A percentile compares a stretch with the other conserved stretches of the same genome.
Conservation (phyloP, 2,888 invertebrate genomes). For the Drosophila pegasa region DNA sequence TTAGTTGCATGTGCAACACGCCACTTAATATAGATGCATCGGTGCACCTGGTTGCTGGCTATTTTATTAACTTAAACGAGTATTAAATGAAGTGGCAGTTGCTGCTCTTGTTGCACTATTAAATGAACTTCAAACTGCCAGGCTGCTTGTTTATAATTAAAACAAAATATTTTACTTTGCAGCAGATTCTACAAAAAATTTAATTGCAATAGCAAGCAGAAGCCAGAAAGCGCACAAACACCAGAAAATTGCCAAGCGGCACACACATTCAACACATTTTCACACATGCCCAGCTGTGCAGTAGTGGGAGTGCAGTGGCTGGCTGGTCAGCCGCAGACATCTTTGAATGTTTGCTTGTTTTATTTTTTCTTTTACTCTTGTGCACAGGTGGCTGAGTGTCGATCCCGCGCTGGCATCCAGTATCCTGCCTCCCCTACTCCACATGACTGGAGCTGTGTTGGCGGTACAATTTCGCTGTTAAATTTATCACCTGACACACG, state of each 20-base stretch:
- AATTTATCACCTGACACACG: slow-evolving; percentile 48
- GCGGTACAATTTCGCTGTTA: slow-evolving; percentile 44
- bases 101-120: slow-evolving; percentile 21
- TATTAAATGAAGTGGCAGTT: slow-evolving; percentile 48
- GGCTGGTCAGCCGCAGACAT: slow-evolving; percentile 30
- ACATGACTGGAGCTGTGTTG: slow-evolving; percentile 46
- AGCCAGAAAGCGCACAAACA: slow-evolving; percentile 7
- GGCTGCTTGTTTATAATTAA: slow-evolving; percentile 60
- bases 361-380: slow-evolving; percentile 1
- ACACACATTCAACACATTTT: neutral
- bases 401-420: neutral
- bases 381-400: slow-evolving; percentile 36
- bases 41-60: slow-evolving; percentile 10
- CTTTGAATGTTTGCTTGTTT: slow-evolving; percentile 15
- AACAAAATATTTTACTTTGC: slow-evolving; percentile 65
- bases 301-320: neutral
- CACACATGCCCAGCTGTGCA: slow-evolving; percentile 1
- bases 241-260: slow-evolving; percentile 11
- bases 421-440: slow-evolving; percentile 9
- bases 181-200: slow-evolving; percentile 43
- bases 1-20: slow-evolving; percentile 26
- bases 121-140: slow-evolving; percentile 54
- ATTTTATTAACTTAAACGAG: slow-evolving; percentile 59
- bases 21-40: slow-evolving; percentile 21
- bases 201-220: slow-evolving; percentile 53